A percentile compares a stretch with the other conserved stretches of the same genome.
Conservation (phyloP, 2,888 invertebrate species). For the Acrocyrtus sp. region DNA sequence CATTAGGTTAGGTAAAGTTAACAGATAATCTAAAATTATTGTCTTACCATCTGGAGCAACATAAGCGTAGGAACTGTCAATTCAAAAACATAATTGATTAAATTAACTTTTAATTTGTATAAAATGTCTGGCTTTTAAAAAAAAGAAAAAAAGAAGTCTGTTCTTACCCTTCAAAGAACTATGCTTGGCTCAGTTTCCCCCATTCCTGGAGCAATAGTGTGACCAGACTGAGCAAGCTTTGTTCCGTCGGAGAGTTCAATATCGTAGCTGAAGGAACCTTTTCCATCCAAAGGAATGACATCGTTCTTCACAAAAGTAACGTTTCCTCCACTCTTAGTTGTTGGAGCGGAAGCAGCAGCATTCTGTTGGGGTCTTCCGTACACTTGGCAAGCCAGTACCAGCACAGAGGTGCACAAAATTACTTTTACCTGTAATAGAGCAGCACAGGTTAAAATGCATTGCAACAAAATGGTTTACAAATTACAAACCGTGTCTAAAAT, state of each 20-base stretch:
- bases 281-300: constrained; percentile 42
- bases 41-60: constrained; percentile 50
- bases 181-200: constrained; percentile 49
- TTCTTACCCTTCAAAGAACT: constrained; percentile 43
- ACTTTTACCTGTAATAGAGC: constrained; percentile 7
- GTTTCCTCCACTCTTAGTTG: constrained; percentile 1
- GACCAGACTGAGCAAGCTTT: constrained; percentile 53
- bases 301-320: constrained; percentile 49
- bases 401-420: constrained; percentile 1
- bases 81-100: neutral
- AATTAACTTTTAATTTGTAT: neutral
- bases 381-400: constrained; percentile 30
- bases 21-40: too few relatives aligned
- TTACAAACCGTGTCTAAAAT: neutral
- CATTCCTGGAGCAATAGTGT: constrained; percentile 48
- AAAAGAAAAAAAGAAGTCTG: neutral
- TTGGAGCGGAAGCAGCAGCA: neutral
- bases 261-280: constrained; percentile 54
- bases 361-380: constrained; percentile 22
- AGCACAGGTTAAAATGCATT: neutral
- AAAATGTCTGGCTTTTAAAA: too few relatives aligned
- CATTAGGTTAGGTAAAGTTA: neutral
- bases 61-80: constrained; percentile 51
- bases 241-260: constrained; percentile 58
- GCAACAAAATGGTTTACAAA: too few relatives aligned